Percentiles rank a stretch among this genome's conserved stretches.
Evolutionary conservation across 2,888 invertebrate species (phyloP).

Genomic region (Stenotaenia linearis): DNA sequence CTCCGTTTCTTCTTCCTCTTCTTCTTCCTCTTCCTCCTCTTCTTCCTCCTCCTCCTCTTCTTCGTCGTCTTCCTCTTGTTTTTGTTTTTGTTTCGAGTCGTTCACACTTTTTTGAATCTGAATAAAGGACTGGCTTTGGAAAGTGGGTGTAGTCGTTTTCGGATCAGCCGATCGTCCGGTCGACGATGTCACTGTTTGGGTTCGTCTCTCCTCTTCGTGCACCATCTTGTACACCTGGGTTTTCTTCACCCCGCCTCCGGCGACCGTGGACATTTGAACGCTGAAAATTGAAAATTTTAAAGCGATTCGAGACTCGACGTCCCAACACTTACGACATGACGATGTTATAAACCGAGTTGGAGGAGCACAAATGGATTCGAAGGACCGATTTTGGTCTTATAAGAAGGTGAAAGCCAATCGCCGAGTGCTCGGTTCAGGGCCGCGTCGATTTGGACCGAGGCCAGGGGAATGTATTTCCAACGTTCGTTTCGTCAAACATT

Average conservation of each 20-base stretch:
- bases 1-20: neutral
- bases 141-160: neutral
- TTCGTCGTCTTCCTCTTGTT: neutral
- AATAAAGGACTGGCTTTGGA: slow-evolving; percentile 33
- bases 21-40: neutral
- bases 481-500: neutral
- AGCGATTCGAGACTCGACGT: neutral
- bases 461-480: neutral
- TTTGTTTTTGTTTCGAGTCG: neutral
- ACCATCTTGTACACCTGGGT: slow-evolving; percentile 35
- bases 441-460: neutral
- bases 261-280: neutral
- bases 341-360: neutral
- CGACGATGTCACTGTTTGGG: neutral
- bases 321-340: neutral
- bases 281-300: neutral
- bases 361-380: neutral
- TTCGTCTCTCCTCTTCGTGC: slow-evolving; percentile 31
- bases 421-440: neutral
- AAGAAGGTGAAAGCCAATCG: neutral
- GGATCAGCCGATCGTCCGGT: neutral
- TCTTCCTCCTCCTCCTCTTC: neutral
- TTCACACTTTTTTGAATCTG: slow-evolving; percentile 24
- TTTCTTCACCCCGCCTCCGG: slow-evolving; percentile 8
- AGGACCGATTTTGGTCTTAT: neutral